A percentile compares a stretch with the other conserved stretches of the same genome.
Evolutionary conservation across 1,140 invertebrate species (phyloP).

Genomic region (Drosophila murphyi): DNA sequence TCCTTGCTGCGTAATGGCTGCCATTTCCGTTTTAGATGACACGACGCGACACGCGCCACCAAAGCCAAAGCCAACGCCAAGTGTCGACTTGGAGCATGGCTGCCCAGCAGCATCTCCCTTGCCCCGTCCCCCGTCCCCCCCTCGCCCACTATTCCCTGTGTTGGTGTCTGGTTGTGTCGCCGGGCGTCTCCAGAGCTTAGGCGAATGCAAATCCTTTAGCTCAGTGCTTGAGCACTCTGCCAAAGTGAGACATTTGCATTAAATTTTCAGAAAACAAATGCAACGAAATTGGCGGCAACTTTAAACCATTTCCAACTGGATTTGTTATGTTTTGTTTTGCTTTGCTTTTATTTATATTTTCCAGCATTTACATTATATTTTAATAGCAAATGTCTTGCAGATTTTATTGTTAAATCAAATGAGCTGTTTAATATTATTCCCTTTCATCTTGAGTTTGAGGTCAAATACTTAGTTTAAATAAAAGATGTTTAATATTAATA

Average conservation of each 20-base stretch:
- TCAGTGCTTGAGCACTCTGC: slow-evolving; percentile 16
- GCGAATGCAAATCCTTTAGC: slow-evolving; percentile 60
- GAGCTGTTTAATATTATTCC: too few species aligned
- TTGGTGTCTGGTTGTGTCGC: slow-evolving; percentile 5
- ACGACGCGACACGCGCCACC: slow-evolving; percentile 42
- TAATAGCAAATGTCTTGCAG: too few species aligned
- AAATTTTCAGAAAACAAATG: slow-evolving; percentile 28
- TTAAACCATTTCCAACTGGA: slow-evolving; percentile 6
- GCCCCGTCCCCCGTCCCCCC: neutral
- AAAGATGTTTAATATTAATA: too few species aligned
- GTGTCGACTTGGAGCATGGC: slow-evolving; percentile 4
- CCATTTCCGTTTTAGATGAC: slow-evolving; percentile 54
- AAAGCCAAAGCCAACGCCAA: slow-evolving; percentile 32
- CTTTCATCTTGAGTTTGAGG: too few species aligned
- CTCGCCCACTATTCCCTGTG: neutral
- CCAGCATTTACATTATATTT: neutral
- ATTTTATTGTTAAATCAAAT: too few species aligned
- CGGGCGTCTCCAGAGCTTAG: slow-evolving; percentile 52
- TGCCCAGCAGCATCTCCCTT: slow-evolving; percentile 15
- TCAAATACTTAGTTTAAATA: too few species aligned
- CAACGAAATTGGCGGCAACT: neutral
- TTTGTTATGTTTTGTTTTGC: neutral
- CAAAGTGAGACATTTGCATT: slow-evolving; percentile 55
- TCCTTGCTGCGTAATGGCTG: slow-evolving; percentile 56
- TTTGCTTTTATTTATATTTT: neutral